Conservation (phyloP, 2,888 invertebrate genomes). For the Lydus trimaculatus region DNA sequence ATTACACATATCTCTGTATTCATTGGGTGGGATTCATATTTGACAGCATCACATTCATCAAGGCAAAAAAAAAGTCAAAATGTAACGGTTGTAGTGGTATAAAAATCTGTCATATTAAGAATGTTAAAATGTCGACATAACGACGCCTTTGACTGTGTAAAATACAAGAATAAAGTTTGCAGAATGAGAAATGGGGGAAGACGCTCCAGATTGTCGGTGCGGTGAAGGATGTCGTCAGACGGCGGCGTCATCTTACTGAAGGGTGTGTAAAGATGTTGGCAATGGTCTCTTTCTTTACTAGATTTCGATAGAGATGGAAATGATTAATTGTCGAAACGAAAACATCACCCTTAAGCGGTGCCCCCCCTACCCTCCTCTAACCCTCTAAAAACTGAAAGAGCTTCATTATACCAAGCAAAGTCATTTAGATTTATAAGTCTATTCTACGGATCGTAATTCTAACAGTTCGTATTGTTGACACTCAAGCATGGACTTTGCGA, state of each 20-base stretch:
- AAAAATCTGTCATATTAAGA: slow-evolving; percentile 7
- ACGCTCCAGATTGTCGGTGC: slow-evolving; percentile 35
- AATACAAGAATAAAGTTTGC: slow-evolving; percentile 32
- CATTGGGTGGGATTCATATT: neutral
- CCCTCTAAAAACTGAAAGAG: slow-evolving; percentile 29
- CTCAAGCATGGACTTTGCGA: slow-evolving; percentile 30
- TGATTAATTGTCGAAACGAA: slow-evolving; percentile 43
- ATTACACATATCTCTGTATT: neutral
- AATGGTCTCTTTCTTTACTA: slow-evolving; percentile 25
- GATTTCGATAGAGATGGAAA: slow-evolving; percentile 41
- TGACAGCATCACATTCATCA: neutral
- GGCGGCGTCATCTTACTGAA: slow-evolving; percentile 16
- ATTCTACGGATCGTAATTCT: slow-evolving; percentile 39
- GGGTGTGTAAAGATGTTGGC: slow-evolving; percentile 31
- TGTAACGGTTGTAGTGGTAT: neutral
- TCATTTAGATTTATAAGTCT: slow-evolving; percentile 41
- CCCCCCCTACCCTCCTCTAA: too few relatives aligned
- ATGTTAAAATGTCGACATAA: slow-evolving; percentile 7
- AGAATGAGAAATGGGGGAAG: slow-evolving; percentile 35
- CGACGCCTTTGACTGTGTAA: slow-evolving; percentile 15
- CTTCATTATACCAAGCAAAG: slow-evolving; percentile 40
- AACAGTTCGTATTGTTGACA: slow-evolving; percentile 39
- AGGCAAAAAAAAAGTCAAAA: neutral
- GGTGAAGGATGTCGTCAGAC: slow-evolving; percentile 38
- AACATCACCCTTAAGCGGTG: slow-evolving; percentile 31